phyloP scores from a whole-genome alignment of 2,797 vertebrate genomes.

The Loris lydekkerianus region DNA sequence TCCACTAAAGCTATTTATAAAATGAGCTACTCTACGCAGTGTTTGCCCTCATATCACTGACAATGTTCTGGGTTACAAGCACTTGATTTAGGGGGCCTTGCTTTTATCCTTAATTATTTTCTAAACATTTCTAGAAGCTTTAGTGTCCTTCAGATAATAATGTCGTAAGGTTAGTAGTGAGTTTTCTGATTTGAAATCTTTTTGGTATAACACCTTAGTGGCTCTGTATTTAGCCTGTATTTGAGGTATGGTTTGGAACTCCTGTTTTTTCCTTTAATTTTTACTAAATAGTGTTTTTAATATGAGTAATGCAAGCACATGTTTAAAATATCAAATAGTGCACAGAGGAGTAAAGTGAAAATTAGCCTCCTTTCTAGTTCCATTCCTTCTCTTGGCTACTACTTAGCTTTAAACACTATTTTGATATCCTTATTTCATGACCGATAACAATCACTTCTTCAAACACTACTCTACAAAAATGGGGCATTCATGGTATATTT shows the following conservation, averaged over 20 bases:
- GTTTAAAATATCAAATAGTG: conserved; percentile 5
- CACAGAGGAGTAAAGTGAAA: neutral
- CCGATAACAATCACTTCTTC: neutral
- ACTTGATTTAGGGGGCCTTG: neutral
- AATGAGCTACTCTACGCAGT: neutral
- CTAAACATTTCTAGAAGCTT: neutral
- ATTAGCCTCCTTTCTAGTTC: neutral
- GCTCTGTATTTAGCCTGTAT: neutral
- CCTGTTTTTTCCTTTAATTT: neutral
- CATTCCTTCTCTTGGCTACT: neutral
- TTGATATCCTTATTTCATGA: neutral
- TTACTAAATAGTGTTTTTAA: conserved; percentile 25
- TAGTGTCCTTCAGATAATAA: neutral
- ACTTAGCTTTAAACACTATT: neutral
- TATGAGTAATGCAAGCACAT: neutral
- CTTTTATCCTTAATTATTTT: conserved; percentile 19
- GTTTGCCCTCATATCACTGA: conserved; percentile 12
- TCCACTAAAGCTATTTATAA: neutral
- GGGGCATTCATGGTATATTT: neutral
- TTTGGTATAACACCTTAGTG: neutral
- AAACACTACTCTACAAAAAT: neutral
- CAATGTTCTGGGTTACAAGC: neutral
- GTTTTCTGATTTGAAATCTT: conserved; percentile 33
- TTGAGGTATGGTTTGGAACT: neutral
- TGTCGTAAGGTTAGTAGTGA: neutral